Percentiles rank a stretch among this genome's conserved stretches.
phyloP scores from a whole-genome alignment of 2,797 vertebrate species.

The Glossophaga mutica region DNA sequence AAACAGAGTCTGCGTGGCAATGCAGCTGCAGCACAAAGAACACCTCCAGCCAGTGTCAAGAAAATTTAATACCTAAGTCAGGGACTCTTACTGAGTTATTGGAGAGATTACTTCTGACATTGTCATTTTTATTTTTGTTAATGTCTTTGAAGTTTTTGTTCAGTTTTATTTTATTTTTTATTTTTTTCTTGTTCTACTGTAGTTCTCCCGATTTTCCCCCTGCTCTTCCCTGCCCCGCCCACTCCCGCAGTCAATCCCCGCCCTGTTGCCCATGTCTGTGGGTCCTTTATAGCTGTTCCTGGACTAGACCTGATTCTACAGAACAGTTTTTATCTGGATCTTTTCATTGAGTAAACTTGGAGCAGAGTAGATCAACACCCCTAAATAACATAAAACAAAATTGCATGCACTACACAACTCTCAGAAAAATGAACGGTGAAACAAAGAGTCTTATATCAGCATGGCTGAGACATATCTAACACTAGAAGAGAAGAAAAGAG shows the following conservation, averaged over 20 bases:
- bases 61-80: background rate
- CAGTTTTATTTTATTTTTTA: background rate
- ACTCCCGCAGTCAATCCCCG: too few relatives aligned
- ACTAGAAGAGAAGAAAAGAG: background rate
- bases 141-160: background rate
- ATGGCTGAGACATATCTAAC: background rate
- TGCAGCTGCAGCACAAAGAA: background rate
- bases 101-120: background rate
- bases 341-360: background rate
- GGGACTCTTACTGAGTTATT: background rate
- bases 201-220: too few relatives aligned
- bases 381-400: conserved; percentile 23
- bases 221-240: too few relatives aligned
- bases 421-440: background rate
- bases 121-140: background rate
- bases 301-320: background rate
- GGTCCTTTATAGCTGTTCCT: too few relatives aligned
- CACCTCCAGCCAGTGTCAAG: background rate
- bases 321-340: background rate
- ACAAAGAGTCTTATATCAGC: background rate
- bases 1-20: background rate
- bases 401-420: background rate
- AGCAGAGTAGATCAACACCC: background rate
- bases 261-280: too few relatives aligned
- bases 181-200: too few relatives aligned